Conservation (phyloP, 2,888 invertebrate genomes). For the Drosophila stalkeri region DNA sequence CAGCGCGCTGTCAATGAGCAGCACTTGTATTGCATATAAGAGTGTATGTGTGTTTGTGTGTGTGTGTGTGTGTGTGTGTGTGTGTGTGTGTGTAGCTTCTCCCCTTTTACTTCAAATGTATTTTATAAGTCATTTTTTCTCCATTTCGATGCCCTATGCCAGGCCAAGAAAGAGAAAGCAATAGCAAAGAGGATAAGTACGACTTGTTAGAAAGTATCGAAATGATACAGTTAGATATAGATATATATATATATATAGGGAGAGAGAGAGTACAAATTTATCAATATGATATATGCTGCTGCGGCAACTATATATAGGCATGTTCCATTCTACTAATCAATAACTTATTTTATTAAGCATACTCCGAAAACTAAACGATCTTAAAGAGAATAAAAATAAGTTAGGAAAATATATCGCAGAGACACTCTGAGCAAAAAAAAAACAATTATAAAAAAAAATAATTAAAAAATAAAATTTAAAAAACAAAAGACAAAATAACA, state of each 20-base stretch:
- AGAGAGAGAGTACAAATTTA: neutral
- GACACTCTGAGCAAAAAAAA: no score
- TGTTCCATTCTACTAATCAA: neutral
- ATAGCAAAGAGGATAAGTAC: constrained; percentile 2
- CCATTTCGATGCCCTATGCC: constrained; percentile 36
- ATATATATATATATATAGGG: neutral
- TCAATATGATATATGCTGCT: neutral
- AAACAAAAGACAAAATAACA: no score
- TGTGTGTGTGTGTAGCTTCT: constrained; percentile 7
- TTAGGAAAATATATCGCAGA: no score
- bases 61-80: constrained; percentile 5
- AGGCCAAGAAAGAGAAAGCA: neutral
- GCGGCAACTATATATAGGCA: neutral
- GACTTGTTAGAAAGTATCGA: neutral
- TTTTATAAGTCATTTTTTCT: constrained; percentile 71
- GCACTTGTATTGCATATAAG: constrained; percentile 58
- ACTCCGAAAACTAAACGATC: no score
- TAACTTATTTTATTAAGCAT: neutral
- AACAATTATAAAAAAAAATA: no score
- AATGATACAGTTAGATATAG: neutral
- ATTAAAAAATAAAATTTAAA: no score
- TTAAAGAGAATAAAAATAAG: no score
- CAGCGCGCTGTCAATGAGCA: constrained; percentile 76
- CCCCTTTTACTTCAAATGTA: constrained; percentile 36
- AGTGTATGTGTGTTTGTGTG: neutral